Evolutionary conservation across 2,888 invertebrate species (phyloP), one percentile per base, ranked within the genome.

Genomic region (Eristalinus sepulchralis): DNA sequence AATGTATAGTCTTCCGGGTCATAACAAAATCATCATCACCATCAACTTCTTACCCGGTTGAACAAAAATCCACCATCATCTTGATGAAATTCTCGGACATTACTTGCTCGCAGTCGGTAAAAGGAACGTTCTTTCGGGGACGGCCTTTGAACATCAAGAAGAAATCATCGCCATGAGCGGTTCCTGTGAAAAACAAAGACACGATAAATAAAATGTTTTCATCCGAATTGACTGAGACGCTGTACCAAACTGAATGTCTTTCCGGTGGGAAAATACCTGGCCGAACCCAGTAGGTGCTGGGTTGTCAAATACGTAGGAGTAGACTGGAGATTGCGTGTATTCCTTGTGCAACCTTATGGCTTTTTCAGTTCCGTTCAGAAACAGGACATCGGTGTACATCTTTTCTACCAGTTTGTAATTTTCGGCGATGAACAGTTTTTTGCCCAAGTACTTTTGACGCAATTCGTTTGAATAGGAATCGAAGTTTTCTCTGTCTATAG

Each of bases 311-410:
- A 94, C 93, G 90, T 96, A 96, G 80, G 94, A 93, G 92, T 95
- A 95, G 2, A 95, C 94, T 0, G 96, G 95, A 84, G 94, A 94
- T 13, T 93, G 92, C 0, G 94, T 94, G 55, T 92, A 92, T 17
- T 92, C 89, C 0, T 95, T 94, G 89, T 95, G 95, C 63, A 95
- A 89, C 88, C 94, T 94, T 0, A 95, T 94, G n/a, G 95, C 92
- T 83, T 93, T 94, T 60, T 95, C 94, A 0, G 95, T 94, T 39
- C 94, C 95, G 1, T 92, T 93, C 0, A 93, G 91, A 90, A 96
- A 96, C 0, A 95, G 91, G 10, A 96, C 92, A 91, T 96, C 96
- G 0, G 95, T 93, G 0, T 95, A 93, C 89, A 96, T 94, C 93
- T 95, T 88, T 75, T 91, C 90, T 0, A 91, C 39, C 8, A 89